These are phyloP conservation scores for Poecilus cupreus DNA, from an alignment of 2,888 invertebrate genomes.

Conservation along the genomic window DNA sequence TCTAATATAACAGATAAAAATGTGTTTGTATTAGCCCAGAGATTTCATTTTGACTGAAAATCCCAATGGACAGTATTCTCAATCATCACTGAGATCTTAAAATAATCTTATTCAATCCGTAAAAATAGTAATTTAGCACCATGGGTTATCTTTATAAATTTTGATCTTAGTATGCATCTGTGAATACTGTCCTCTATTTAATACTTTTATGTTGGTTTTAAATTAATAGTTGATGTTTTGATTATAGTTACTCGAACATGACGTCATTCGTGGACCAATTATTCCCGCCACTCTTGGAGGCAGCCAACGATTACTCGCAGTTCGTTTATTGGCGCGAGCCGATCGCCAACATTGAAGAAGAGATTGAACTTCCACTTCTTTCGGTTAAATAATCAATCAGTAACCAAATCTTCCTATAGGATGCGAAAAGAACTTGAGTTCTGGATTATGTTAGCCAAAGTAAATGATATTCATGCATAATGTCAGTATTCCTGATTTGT, in stretches of 20 bases:
- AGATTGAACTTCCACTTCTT: constrained; percentile 39
- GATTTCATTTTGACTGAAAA: not conserved
- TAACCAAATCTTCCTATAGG: not conserved
- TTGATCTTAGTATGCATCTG: no score
- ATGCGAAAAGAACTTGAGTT: not conserved
- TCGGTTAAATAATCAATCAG: constrained; percentile 43
- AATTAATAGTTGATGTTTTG: constrained; percentile 60
- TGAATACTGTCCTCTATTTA: no score
- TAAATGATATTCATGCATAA: constrained; percentile 36
- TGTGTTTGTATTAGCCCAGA: not conserved
- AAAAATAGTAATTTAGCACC: no score
- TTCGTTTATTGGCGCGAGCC: constrained; percentile 97
- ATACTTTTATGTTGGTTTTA: no score
- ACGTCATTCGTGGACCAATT: constrained; percentile 96
- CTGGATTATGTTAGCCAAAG: constrained; percentile 41
- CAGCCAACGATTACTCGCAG: constrained; percentile 84
- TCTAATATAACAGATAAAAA: no score
- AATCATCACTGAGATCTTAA: no score
- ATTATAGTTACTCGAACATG: constrained; percentile 93
- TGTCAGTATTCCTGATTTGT: constrained; percentile 52
- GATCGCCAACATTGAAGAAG: constrained; percentile 75
- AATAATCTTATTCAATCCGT: no score
- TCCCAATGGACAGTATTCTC: not conserved
- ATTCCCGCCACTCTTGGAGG: constrained; percentile 88
- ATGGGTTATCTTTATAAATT: no score